A percentile compares a stretch with the other conserved stretches of the same genome.
Conservation (phyloP, 92 coral and sea anemone genomes). For the Bergia puertoricense region DNA sequence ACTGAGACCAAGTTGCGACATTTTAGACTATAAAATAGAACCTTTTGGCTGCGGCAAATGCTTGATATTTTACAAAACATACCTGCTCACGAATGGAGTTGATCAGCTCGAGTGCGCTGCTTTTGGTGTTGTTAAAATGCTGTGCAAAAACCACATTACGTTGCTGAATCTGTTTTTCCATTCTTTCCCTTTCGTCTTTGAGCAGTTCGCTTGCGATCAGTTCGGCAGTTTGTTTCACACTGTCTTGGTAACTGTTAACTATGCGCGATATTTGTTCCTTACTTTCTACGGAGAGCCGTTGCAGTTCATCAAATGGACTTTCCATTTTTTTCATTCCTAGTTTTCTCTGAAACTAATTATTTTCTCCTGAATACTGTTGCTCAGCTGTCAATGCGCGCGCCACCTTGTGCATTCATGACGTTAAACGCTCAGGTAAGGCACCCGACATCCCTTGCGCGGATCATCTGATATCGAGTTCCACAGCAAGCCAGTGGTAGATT, state of each 20-base stretch:
- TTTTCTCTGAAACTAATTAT: neutral
- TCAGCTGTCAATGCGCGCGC: neutral
- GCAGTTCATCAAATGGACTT: constrained; percentile 11
- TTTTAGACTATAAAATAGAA: too few species aligned
- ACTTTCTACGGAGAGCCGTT: constrained; percentile 24
- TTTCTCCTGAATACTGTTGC: neutral
- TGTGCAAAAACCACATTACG: constrained; percentile 3
- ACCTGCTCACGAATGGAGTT: constrained; percentile 43
- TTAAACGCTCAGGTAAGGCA: too few species aligned
- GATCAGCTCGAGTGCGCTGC: constrained; percentile 22
- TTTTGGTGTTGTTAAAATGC: constrained; percentile 33
- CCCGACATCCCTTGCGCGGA: too few species aligned
- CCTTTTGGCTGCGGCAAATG: too few species aligned
- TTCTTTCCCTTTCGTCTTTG: constrained; percentile 17
- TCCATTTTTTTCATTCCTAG: neutral
- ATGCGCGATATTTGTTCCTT: constrained; percentile 21
- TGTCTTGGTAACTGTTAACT: constrained; percentile 3
- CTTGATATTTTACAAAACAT: neutral
- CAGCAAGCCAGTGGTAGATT: too few species aligned
- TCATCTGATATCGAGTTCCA: too few species aligned
- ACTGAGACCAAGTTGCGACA: too few species aligned
- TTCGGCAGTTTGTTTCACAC: constrained; percentile 22
- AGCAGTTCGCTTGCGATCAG: constrained; percentile 29
- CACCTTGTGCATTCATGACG: too few species aligned
- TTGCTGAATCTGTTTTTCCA: constrained; percentile 11